Conservation (phyloP, 2,113 vertebrate genomes). For the Neomonachus schauinslandi region DNA sequence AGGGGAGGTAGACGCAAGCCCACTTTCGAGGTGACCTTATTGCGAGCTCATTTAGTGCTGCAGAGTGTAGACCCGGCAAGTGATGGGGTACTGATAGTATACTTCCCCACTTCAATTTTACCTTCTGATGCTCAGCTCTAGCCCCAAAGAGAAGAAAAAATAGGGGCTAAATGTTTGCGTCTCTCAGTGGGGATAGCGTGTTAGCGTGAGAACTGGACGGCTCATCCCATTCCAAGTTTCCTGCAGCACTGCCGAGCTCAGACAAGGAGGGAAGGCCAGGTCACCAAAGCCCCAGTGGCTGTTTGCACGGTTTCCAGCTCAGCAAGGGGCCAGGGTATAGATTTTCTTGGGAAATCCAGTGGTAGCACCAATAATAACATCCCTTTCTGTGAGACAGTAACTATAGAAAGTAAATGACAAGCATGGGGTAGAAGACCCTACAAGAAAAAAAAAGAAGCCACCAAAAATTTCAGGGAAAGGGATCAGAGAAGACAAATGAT, state of each 20-base stretch:
- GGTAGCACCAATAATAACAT: neutral
- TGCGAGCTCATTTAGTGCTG: neutral
- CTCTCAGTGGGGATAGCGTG: neutral
- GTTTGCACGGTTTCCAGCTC: neutral
- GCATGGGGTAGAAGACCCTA: neutral
- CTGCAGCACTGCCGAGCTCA: neutral
- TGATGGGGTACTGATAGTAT: too few species aligned
- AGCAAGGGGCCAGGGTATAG: neutral
- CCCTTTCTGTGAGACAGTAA: neutral
- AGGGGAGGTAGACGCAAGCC: neutral
- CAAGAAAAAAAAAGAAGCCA: neutral
- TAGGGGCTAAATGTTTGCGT: neutral
- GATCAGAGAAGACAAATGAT: rapidly evolving
- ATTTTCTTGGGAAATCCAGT: neutral
- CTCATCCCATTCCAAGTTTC: neutral
- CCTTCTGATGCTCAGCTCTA: neutral
- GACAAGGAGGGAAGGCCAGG: neutral
- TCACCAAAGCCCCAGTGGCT: neutral
- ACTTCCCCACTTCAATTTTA: neutral
- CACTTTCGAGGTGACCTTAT: neutral
- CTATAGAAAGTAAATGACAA: neutral
- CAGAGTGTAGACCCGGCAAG: neutral
- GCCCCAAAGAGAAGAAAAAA: neutral
- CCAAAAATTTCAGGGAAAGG: too few species aligned
- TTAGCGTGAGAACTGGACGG: neutral